phyloP scores from a whole-genome alignment of 2,888 invertebrate genomes.

The Helobdella robusta region DNA sequence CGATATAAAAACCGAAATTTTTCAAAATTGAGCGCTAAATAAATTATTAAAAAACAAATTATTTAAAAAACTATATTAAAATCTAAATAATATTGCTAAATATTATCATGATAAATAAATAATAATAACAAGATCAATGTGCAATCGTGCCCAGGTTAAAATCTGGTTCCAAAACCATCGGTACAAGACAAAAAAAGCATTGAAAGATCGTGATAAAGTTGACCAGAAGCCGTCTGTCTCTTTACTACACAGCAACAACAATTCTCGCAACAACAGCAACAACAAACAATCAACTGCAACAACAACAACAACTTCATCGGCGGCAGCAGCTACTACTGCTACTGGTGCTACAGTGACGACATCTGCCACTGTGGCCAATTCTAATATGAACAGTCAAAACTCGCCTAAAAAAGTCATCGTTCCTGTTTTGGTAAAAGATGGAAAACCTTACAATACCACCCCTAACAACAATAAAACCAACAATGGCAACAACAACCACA shows the following conservation, averaged over 20 bases:
- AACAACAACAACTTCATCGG: not conserved
- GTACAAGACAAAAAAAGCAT: conserved; percentile 38
- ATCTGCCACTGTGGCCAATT: not conserved
- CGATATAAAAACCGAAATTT: no score
- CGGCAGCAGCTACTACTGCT: not conserved
- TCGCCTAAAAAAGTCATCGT: conserved; percentile 46
- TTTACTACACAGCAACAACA: not conserved
- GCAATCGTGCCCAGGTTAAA: conserved; percentile 57
- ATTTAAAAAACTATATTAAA: no score
- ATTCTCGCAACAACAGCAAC: not conserved
- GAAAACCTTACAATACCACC: conserved; percentile 50
- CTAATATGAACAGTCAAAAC: conserved; percentile 19
- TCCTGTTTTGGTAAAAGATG: conserved; percentile 52
- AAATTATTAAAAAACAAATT: no score
- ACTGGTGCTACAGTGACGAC: not conserved
- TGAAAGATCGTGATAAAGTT: conserved; percentile 46
- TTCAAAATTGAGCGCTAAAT: no score
- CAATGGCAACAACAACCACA: no score
- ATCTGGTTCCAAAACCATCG: conserved; percentile 47
- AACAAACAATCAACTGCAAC: not conserved
- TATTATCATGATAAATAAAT: no score
- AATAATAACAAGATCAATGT: no score
- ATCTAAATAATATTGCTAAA: no score
- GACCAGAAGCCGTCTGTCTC: conserved; percentile 32
- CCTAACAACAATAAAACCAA: not conserved